phyloP scores from a whole-genome alignment of 2,797 vertebrate species.

The Silurus lanzhouensis region DNA sequence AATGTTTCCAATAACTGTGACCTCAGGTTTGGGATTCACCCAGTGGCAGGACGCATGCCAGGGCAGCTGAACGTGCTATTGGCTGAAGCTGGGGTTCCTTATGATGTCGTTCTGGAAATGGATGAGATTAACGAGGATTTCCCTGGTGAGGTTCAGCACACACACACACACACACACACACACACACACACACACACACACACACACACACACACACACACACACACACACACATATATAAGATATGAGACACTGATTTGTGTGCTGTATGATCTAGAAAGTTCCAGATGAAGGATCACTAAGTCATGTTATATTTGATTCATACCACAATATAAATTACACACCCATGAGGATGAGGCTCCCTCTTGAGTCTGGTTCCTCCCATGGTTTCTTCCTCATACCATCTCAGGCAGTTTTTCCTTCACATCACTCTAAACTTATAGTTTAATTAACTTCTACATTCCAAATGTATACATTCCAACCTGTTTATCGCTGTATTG shows the following conservation, averaged over 20 bases:
- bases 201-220: neutral
- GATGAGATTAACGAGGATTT: constrained; percentile 85
- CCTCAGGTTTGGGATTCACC: constrained; percentile 71
- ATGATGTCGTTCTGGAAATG: constrained; percentile 83
- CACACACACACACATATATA: neutral
- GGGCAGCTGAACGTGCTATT: constrained; percentile 73
- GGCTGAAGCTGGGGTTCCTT: constrained; percentile 76
- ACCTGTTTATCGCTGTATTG: too few relatives aligned
- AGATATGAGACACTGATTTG: neutral
- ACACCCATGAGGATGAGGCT: too few relatives aligned
- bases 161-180: neutral
- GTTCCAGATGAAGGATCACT: neutral
- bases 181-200: neutral
- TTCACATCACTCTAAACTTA: too few relatives aligned
- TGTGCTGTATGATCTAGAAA: neutral
- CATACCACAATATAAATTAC: neutral
- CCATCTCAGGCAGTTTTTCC: too few relatives aligned
- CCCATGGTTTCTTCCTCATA: too few relatives aligned
- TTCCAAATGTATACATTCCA: too few relatives aligned
- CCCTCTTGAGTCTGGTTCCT: too few relatives aligned
- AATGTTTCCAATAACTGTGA: neutral
- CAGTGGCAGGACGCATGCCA: constrained; percentile 72
- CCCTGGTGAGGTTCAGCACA: constrained; percentile 64
- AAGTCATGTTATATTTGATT: neutral
- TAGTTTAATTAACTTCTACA: too few relatives aligned